Base-by-base conservation (phyloP, 2,888 invertebrate species). In the Odontocerum albicorne region DNA sequence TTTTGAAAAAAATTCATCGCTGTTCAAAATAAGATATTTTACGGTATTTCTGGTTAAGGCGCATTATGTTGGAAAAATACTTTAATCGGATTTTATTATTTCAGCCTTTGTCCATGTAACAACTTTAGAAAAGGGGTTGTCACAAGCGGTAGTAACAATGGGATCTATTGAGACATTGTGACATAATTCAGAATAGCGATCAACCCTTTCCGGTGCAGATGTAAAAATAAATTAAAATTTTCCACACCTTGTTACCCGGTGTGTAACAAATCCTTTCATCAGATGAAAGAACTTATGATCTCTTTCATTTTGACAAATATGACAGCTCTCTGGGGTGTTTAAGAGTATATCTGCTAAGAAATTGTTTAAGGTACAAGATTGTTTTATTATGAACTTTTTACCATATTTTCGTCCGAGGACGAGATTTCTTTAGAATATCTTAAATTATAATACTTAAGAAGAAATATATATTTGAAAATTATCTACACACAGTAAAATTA, bases 211-310 rank as follows among this genome's bases (percentile, higher is more conserved):
- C 51, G 35, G 57, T 50, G 49, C 60, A 60, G 60, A 60, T 60
- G 60, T 54, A 57, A 53, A 60, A 57, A 54, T 57, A 56, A 56
- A 57, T 59, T 52, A 49, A 45, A 53, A 55, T 49, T 49, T 49
- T 53, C 45, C 42, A 56, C 59, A 56, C 59, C 55, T 55, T 49
- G 44, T 21, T 38, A 27, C 32, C 16, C 47, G 46, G 33, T 33
- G 43, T 53, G 43, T 43, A 40, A 42, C 42, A 35, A 49, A 53
- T 44, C 40, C 49, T 44, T 49, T 40, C 49, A 53, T 53, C 12
- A 36, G 15, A 12, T 55, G 45, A 49, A 50, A 46, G 12, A 43
- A 39, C 31, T 50, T 36, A 22, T 46, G 55, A 47, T 49, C 49
- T 52, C 49, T 47, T 59, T 49, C 46, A 36, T 19, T 33, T 31